Percentiles rank a stretch among this genome's conserved stretches.
Evolutionary conservation across 2,888 invertebrate species (phyloP).

Genomic region (Microplitis deprimator): DNA sequence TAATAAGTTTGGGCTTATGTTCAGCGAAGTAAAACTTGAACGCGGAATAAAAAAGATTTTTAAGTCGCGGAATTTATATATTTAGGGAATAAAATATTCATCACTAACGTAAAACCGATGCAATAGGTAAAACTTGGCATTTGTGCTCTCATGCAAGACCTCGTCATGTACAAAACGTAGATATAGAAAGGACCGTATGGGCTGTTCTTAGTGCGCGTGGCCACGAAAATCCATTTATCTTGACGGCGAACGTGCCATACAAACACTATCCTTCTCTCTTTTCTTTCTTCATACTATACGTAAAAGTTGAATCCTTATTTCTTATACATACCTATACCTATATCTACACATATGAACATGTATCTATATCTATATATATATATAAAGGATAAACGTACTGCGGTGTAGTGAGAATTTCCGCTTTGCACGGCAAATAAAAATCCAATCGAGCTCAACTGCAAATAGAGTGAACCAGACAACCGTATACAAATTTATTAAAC

Average conservation of each 20-base stretch:
- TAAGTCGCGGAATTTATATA: slow-evolving; percentile 1
- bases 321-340: neutral
- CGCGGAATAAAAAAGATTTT: slow-evolving; percentile 13
- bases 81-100: slow-evolving; percentile 11
- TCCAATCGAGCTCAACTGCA: slow-evolving; percentile 20
- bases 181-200: neutral
- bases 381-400: no score
- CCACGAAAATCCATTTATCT: slow-evolving; percentile 49
- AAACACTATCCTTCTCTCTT: neutral
- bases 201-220: slow-evolving; percentile 21
- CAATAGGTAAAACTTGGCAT: neutral
- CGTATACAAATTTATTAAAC: neutral
- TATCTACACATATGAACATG: no score
- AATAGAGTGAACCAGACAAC: neutral
- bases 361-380: no score
- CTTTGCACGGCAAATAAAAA: slow-evolving; percentile 21
- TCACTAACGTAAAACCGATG: neutral
- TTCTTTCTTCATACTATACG: neutral
- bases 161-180: slow-evolving; percentile 29
- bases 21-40: neutral
- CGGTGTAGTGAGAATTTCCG: neutral
- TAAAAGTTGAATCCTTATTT: slow-evolving; percentile 29
- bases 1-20: no score
- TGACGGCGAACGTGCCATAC: slow-evolving; percentile 29
- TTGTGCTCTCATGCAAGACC: slow-evolving; percentile 27